These are phyloP conservation scores for Rana temporaria DNA, from an alignment of 2,113 vertebrate genomes.

Conservation along the genomic window DNA sequence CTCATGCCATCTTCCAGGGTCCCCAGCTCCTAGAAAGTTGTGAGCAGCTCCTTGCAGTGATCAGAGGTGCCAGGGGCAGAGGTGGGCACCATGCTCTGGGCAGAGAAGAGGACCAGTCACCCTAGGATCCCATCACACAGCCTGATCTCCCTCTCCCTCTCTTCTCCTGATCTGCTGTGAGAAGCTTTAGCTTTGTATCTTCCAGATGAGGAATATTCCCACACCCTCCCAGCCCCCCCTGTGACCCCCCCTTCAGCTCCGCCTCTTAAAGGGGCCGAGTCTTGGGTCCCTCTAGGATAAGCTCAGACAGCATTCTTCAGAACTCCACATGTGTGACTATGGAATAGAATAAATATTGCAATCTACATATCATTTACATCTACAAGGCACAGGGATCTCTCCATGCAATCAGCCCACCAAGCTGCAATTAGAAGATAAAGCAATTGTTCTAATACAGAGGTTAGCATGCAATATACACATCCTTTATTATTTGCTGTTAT, in stretches of 20 bases:
- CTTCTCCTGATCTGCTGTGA: slow-evolving; percentile 17
- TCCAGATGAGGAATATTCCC: slow-evolving; percentile 48
- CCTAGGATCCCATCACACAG: slow-evolving; percentile 57
- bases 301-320: background rate
- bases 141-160: slow-evolving; percentile 53
- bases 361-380: background rate
- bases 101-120: background rate
- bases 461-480: too few species aligned
- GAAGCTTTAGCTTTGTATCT: slow-evolving; percentile 38
- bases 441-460: too few species aligned
- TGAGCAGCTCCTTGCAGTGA: background rate
- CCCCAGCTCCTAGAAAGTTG: slow-evolving; percentile 41
- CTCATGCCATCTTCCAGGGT: background rate
- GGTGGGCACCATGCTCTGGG: background rate
- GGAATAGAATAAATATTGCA: too few species aligned
- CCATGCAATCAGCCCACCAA: too few species aligned
- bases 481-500: background rate
- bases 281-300: slow-evolving; percentile 4
- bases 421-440: too few species aligned
- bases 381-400: background rate
- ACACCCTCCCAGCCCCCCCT: slow-evolving; percentile 39
- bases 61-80: background rate
- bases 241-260: slow-evolving; percentile 24
- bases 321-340: background rate
- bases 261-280: slow-evolving; percentile 44